Base-by-base conservation (phyloP, 2,888 invertebrate genomes). In the Gasteruption jaculator region DNA sequence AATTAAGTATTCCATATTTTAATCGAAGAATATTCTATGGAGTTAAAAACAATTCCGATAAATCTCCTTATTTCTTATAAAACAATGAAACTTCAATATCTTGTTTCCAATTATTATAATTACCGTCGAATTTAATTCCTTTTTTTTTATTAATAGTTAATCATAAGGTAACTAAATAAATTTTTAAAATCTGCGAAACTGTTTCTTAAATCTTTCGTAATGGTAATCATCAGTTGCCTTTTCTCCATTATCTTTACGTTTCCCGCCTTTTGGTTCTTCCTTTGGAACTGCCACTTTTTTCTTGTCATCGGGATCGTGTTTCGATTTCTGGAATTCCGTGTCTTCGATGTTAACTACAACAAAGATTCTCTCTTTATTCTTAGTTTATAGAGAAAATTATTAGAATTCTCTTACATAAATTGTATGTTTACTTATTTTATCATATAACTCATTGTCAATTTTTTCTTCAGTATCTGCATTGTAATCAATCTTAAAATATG, bases 151-250 rank as follows among this genome's bases (percentile, higher is more conserved):
- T 22, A 20, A 25, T 10, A 11, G n/a, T 29, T 20, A 22, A 35
- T 21, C 27, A 41, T 11, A 36, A 8, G 18, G 32, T 20, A 29
- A 37, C 14, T 16, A 34, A 26, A 20, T 21, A 20, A 25, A 2
- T n/a, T 27, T 48, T 75, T 73, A 87, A 72, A 88, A 91, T 73
- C 92, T 77, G 57, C 91, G 77, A 73, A 95, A 94, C 68, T 95
- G 94, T 71, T 94, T 95, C 63, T 92, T 92, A 68, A 96, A 96
- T 66, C 88, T 87, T 71, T 95, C 95, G 73, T 91, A 95, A 71
- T 95, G 92, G 68, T 91, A 95, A 74, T 96, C 95, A 71, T 96
- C 96, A 1, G 95, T 94, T 0, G 95, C 95, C 58, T 92, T 86
- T 66, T 94, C 93, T 26, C 85, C 86, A 60, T 82, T 82, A 3